Base-by-base conservation (phyloP, 92 coral and sea anemone species). In the Zoanthus sociatus region DNA sequence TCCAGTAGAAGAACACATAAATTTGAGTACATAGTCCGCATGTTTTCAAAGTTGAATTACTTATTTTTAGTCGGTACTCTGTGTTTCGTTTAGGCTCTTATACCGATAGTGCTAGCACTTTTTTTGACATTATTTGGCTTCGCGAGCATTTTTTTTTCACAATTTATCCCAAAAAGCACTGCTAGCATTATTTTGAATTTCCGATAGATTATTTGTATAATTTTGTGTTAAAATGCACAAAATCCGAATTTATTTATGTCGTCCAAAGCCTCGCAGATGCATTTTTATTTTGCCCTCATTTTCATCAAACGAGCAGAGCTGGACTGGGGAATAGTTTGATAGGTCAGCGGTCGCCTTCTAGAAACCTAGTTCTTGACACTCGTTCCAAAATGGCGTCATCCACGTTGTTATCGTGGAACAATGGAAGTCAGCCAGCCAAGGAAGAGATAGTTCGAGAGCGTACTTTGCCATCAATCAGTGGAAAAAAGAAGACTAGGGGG, bases 391-490 rank as follows among this genome's bases (percentile, higher is more conserved):
- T 71, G 76, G 50, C 51, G 76, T 71, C 76, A 33, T 33, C 51
- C 76, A 71, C 76, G 51, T 32, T 71, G 76, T 71, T 51, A 71
- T 76, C 89, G 77, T 66, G 71, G 71, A 66, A 66, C 71, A 66
- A 66, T 18, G 33, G 8, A 66, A 66, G 8, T 66, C 71, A 66
- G 71, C 71, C 71, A n/a, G 71, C 32, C 33, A 66, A 66, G 71
- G 21, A 2, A 37, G 42, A 37, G 42, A 37, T 37, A 0, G 42
- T 2, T 37, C 42, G 42, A 37, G 42, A 37, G 4, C 4, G 42
- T 37, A 37, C 42, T 37, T 4, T 37, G 42, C 42, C 42, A 37
- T 37, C 42, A 37, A 37, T 37, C 42, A 37, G 42, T 37, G 42
- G 42, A 37, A 37, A 37, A 37, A 37, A 37, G 2, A 37, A 37